Conservation (phyloP, 2,888 invertebrate species). For the Lochmaea crataegi region DNA sequence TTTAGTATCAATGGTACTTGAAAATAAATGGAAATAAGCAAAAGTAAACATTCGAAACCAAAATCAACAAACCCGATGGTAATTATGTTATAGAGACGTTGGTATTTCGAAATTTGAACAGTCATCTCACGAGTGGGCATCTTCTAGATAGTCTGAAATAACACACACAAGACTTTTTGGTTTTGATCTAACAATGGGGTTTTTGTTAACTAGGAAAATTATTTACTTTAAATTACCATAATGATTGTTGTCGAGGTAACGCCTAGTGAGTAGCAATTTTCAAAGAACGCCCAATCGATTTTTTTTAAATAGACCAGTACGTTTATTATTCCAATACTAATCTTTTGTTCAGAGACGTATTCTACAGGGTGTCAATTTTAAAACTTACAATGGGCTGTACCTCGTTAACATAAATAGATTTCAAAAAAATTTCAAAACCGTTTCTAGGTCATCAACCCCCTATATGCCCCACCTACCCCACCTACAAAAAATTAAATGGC, state of each 20-base stretch:
- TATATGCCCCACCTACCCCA: too few species aligned
- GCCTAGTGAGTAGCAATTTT: constrained; percentile 8
- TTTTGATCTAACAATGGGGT: constrained; percentile 11
- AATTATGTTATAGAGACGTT: constrained; percentile 46
- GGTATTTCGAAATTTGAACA: constrained; percentile 34
- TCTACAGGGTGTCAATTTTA: too few species aligned
- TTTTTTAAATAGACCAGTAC: neutral
- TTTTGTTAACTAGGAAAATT: constrained; percentile 23
- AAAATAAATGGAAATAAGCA: constrained; percentile 25
- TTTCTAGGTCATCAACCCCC: too few species aligned
- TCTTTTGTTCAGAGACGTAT: too few species aligned
- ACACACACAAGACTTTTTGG: constrained; percentile 16
- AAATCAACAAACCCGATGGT: constrained; percentile 42
- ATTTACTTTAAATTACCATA: constrained; percentile 30
- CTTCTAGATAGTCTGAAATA: constrained; percentile 20
- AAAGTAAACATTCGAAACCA: constrained; percentile 39
- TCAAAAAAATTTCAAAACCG: too few species aligned
- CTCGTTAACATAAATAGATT: too few species aligned
- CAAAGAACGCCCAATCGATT: neutral
- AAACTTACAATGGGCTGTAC: too few species aligned
- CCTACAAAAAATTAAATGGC: too few species aligned
- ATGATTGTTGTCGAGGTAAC: constrained; percentile 21
- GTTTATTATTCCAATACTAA: neutral
- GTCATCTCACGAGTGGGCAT: constrained; percentile 34
- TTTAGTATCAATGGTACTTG: constrained; percentile 34